phyloP scores from a whole-genome alignment of 2,113 vertebrate genomes.

The Oreochromis tanganicae region DNA sequence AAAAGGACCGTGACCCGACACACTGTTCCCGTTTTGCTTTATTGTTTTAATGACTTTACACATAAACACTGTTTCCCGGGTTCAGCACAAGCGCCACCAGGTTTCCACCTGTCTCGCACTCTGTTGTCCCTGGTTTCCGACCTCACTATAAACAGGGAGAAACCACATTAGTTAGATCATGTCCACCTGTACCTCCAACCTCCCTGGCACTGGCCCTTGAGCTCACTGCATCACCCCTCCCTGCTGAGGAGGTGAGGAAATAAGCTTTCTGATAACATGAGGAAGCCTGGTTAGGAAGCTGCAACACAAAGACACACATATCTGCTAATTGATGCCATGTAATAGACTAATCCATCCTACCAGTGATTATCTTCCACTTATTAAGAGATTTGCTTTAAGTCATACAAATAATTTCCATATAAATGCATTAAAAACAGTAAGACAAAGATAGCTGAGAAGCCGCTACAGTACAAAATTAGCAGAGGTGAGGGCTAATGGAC shows the following conservation, averaged over 20 bases:
- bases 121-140: neutral
- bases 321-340: neutral
- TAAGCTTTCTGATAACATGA: fast-evolving
- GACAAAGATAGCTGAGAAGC: neutral
- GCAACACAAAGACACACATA: neutral
- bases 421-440: neutral
- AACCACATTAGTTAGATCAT: neutral
- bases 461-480: too few relatives aligned
- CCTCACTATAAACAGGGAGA: neutral
- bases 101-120: neutral
- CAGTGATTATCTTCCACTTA: fast-evolving
- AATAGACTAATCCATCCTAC: too few relatives aligned
- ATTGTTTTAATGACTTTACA: neutral
- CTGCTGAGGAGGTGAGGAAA: fast-evolving
- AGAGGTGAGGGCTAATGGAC: neutral
- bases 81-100: neutral
- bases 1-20: neutral
- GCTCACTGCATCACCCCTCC: fast-evolving
- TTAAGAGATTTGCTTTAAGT: neutral
- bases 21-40: fast-evolving
- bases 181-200: neutral
- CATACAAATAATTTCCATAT: neutral
- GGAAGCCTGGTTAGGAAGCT: neutral
- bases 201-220: neutral
- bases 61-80: fast-evolving